A percentile compares a stretch with the other conserved stretches of the same genome.
Conservation (phyloP, 2,888 invertebrate species). For the Asteroscopus sphinx region DNA sequence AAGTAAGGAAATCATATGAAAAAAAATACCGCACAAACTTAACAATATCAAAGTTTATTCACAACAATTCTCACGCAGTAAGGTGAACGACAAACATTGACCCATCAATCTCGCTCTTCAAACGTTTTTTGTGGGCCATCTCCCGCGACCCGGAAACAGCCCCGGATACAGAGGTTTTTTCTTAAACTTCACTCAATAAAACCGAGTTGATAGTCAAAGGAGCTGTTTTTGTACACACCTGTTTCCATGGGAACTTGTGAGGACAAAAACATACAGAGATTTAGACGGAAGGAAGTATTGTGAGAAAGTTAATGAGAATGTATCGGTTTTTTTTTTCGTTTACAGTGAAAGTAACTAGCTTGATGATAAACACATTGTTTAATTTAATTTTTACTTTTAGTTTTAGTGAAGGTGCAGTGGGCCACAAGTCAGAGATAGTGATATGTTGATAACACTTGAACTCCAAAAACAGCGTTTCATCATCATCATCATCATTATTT, state of each 20-base stretch:
- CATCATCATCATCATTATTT: no score
- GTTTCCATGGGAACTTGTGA: slow-evolving; percentile 79
- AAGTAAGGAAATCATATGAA: no score
- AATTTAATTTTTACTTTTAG: no score
- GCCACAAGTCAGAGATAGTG: no score
- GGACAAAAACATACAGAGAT: slow-evolving; percentile 72
- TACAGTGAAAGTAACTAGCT: no score
- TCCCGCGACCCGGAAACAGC: slow-evolving; percentile 81
- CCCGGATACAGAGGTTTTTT: slow-evolving; percentile 80
- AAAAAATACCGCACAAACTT: no score
- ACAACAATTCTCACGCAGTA: slow-evolving; percentile 66
- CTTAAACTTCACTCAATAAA: slow-evolving; percentile 69
- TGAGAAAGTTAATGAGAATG: slow-evolving; percentile 36
- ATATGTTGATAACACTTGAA: no score
- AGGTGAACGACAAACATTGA: slow-evolving; percentile 74
- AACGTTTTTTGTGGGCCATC: slow-evolving; percentile 67
- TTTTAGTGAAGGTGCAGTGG: no score
- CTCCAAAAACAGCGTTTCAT: no score
- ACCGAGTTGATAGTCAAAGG: slow-evolving; percentile 80
- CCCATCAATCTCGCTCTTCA: slow-evolving; percentile 70
- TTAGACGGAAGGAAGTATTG: slow-evolving; percentile 49
- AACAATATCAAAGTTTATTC: slow-evolving; percentile 3
- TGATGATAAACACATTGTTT: no score
- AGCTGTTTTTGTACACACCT: slow-evolving; percentile 83
- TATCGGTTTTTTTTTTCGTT: slow-evolving; percentile 7